Evolutionary conservation across 2,888 invertebrate genomes (phyloP).

Genomic region (Neoscelio sp.): DNA sequence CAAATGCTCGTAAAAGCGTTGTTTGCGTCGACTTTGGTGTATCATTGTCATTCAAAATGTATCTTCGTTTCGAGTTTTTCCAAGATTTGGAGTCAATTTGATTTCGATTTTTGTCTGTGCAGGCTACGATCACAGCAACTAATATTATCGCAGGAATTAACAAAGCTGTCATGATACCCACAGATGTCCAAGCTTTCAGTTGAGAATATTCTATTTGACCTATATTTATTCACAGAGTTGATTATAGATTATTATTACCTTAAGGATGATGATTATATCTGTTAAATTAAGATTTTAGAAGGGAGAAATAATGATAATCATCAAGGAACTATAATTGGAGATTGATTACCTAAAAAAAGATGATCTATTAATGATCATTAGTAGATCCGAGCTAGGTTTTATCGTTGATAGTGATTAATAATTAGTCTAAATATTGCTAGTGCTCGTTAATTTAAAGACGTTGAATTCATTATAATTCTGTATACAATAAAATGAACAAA

Average conservation of each 20-base stretch:
- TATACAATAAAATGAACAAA: too few species aligned
- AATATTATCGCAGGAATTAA: conserved; percentile 85
- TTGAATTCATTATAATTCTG: conserved; percentile 48
- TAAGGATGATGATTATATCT: too few species aligned
- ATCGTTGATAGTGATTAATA: too few species aligned
- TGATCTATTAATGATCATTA: too few species aligned
- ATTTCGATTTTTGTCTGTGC: conserved; percentile 70
- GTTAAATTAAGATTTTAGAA: too few species aligned
- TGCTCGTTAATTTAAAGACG: too few species aligned
- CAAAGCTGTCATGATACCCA: conserved; percentile 89
- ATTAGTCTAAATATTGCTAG: too few species aligned
- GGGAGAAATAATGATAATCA: too few species aligned
- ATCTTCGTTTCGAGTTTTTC: conserved; percentile 77
- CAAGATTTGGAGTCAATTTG: conserved; percentile 76
- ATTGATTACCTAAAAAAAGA: too few species aligned
- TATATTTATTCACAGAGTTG: conserved; percentile 73
- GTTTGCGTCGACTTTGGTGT: conserved; percentile 65
- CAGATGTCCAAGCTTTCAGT: conserved; percentile 89
- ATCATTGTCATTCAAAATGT: conserved; percentile 73
- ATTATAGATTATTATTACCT: background rate
- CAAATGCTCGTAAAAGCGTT: conserved; percentile 52
- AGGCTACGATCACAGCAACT: conserved; percentile 72
- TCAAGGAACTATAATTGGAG: too few species aligned
- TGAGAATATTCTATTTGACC: conserved; percentile 86
- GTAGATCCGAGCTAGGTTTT: too few species aligned